Percentiles rank a stretch among this genome's conserved stretches.
Conservation (phyloP, 2,888 invertebrate species). For the Dinocampus coccinellae region DNA sequence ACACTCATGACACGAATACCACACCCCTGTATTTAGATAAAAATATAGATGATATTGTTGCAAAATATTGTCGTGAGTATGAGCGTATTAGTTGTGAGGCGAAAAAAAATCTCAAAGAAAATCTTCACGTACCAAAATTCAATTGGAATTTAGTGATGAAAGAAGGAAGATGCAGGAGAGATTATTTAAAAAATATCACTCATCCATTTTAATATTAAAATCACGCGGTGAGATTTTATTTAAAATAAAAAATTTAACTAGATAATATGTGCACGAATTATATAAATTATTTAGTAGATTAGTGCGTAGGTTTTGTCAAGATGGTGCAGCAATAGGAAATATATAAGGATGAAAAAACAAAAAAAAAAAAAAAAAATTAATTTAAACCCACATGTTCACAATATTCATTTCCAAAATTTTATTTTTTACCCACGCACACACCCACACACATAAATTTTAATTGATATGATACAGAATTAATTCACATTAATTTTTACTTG, state of each 20-base stretch:
- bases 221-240: neutral
- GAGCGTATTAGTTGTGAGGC: slow-evolving; percentile 53
- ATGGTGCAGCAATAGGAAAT: neutral
- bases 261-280: neutral
- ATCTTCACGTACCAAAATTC: slow-evolving; percentile 71
- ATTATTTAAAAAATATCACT: neutral
- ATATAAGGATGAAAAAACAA: too few relatives aligned
- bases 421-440: neutral
- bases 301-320: neutral
- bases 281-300: neutral
- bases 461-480: neutral
- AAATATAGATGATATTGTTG: slow-evolving; percentile 49
- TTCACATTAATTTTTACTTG: neutral
- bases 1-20: neutral
- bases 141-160: slow-evolving; percentile 67
- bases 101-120: slow-evolving; percentile 66
- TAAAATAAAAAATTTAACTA: neutral
- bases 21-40: slow-evolving; percentile 41
- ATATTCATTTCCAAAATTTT: slow-evolving; percentile 21
- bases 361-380: neutral
- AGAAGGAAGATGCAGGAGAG: slow-evolving; percentile 43
- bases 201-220: neutral
- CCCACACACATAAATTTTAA: neutral
- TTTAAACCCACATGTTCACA: slow-evolving; percentile 17
- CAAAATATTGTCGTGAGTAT: slow-evolving; percentile 39